Evolutionary conservation across 2,797 vertebrate species (phyloP), one percentile per base, ranked within the genome.

Genomic region (Peromyscus melanophrys): DNA sequence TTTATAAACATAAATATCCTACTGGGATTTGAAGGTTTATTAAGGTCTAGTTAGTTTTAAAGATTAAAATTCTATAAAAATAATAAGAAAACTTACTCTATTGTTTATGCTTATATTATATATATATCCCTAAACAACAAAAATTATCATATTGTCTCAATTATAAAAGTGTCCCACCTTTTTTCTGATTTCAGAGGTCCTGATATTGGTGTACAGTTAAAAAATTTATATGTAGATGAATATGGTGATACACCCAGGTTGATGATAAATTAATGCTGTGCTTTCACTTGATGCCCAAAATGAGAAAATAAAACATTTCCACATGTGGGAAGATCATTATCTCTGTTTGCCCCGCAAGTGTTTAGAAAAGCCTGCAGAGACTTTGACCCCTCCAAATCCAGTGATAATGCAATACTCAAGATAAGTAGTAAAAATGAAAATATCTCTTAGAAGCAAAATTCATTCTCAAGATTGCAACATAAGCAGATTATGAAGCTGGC

Each of bases 41-140:
- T 78, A 89, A 96, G 83, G 90, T 90, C 49, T 73, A 85, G 16
- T 84, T 94, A 52, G 19, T 89, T 97, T 96, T 78, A 93, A 96
- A 94, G 75, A n/a, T 87, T 86, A 16, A 96, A 96, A 92, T 93
- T 92, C 43, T 92, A 29, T 75, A 82, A 94, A 90, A 96, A 76
- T 46, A 31, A 94, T 12, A 92, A 29, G 63, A 91, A 96, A 92
- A 63, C 49, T 78, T 93, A 82, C 37, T 78, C 69, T 78, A 21
- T 93, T 94, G 1, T n/a, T n/a, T n/a, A n/a, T n/a, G n/a, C n/a
- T n/a, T n/a, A n/a, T n/a, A n/a, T n/a, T n/a, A n/a, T 6, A 31
- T 8, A 57, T 61, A 69, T 29, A 97, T 78, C 23, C 13, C 75
- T 25, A 83, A 95, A 89, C 76, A 95, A 89, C 76, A 96, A n/a